Evolutionary conservation across 2,113 vertebrate species (phyloP).

Genomic region (Melanotaenia duboulayi): DNA sequence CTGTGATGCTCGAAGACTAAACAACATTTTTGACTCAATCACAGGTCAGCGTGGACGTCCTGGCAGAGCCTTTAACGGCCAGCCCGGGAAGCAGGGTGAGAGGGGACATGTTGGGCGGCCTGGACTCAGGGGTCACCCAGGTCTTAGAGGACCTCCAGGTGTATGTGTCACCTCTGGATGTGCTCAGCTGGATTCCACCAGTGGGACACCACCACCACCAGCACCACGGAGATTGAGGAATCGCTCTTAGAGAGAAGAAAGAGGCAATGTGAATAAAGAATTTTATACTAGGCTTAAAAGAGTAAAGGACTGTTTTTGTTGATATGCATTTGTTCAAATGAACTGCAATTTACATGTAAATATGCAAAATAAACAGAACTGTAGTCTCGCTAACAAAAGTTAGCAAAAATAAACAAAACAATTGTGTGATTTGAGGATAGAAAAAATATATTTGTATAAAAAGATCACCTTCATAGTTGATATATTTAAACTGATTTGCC

Average conservation of each 20-base stretch:
- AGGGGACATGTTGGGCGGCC: constrained; percentile 77
- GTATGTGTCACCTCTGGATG: constrained; percentile 81
- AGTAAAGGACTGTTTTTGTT: constrained; percentile 46
- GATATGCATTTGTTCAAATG: constrained; percentile 50
- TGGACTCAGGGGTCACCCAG: constrained; percentile 80
- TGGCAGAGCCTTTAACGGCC: constrained; percentile 80
- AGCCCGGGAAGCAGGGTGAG: constrained; percentile 80
- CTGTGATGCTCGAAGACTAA: constrained; percentile 23
- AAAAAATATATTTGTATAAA: constrained; percentile 66
- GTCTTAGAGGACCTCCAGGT: constrained; percentile 82
- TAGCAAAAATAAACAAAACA: neutral
- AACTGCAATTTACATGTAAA: constrained; percentile 73
- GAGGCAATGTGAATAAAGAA: constrained; percentile 15
- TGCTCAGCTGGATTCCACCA: constrained; percentile 60
- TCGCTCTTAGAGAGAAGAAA: constrained; percentile 61
- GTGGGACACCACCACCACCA: constrained; percentile 50
- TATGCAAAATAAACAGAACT: constrained; percentile 59
- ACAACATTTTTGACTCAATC: constrained; percentile 28
- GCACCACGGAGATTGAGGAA: constrained; percentile 61
- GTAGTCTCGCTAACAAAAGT: constrained; percentile 21
- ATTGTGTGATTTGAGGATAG: neutral
- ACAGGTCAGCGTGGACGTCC: constrained; percentile 82
- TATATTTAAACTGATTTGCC: constrained; percentile 68
- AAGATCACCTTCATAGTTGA: constrained; percentile 48
- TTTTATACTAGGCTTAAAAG: constrained; percentile 15